phyloP scores from a whole-genome alignment of 2,113 vertebrate genomes.

The Terrapene triunguis region DNA sequence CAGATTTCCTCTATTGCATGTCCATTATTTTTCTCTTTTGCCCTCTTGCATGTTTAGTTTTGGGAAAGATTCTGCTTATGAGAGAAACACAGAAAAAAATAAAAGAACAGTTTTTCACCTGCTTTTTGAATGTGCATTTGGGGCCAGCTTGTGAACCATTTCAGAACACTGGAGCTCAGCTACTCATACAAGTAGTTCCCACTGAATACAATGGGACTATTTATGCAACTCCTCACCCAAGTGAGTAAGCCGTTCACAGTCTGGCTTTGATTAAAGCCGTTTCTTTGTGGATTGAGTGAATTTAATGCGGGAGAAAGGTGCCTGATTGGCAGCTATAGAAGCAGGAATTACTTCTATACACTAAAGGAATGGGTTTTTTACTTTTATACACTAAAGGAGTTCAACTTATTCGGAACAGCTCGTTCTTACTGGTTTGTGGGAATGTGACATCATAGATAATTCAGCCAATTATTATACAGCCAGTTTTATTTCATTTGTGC shows the following conservation, averaged over 20 bases:
- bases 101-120: not conserved
- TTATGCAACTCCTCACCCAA: not conserved
- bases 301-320: not conserved
- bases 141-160: fast-evolving
- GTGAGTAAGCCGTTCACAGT: fast-evolving
- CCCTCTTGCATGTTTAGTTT: not conserved
- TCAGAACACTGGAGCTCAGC: not conserved
- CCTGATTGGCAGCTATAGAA: conserved; percentile 11
- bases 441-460: not conserved
- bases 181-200: not conserved
- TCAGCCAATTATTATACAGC: not conserved
- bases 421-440: not conserved
- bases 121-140: not conserved
- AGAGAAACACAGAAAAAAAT: conserved; percentile 9
- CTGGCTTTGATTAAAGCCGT: conserved; percentile 4
- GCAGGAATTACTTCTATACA: not conserved
- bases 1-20: not conserved
- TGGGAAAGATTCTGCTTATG: not conserved
- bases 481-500: not conserved
- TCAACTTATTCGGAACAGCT: not conserved
- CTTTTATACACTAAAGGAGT: conserved; percentile 13
- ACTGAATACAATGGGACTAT: not conserved
- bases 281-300: not conserved
- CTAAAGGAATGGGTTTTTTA: not conserved
- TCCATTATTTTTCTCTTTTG: not conserved